phyloP scores from a whole-genome alignment of 2,888 invertebrate species.

The Unio delphinus region DNA sequence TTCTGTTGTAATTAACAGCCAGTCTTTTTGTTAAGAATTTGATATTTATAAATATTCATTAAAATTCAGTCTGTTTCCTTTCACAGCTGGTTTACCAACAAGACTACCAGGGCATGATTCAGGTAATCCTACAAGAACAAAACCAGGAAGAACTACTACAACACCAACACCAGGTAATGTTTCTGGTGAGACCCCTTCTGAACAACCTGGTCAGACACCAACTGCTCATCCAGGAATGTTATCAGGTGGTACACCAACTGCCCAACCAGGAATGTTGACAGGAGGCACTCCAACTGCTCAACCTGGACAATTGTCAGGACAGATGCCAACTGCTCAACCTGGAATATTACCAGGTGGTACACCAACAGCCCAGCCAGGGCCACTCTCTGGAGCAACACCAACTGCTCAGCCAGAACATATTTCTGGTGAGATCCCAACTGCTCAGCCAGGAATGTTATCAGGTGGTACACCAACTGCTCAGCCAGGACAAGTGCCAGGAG shows the following conservation, averaged over 20 bases:
- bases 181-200: slow-evolving; percentile 22
- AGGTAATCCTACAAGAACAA: slow-evolving; percentile 23
- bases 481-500: slow-evolving; percentile 6
- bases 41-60: not conserved
- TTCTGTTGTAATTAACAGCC: too few species aligned
- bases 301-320: slow-evolving; percentile 12
- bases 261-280: slow-evolving; percentile 15
- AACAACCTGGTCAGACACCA: slow-evolving; percentile 20
- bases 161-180: slow-evolving; percentile 21
- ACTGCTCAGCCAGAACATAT: slow-evolving; percentile 11
- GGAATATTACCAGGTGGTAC: slow-evolving; percentile 7
- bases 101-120: slow-evolving; percentile 15
- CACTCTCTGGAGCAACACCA: slow-evolving; percentile 16
- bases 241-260: slow-evolving; percentile 25
- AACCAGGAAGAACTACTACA: slow-evolving; percentile 25
- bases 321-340: slow-evolving; percentile 27
- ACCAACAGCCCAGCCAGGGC: slow-evolving; percentile 9
- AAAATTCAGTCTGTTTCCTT: slow-evolving; percentile 3
- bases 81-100: slow-evolving; percentile 20
- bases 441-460: slow-evolving; percentile 15
- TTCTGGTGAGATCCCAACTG: slow-evolving; percentile 21
- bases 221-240: slow-evolving; percentile 15
- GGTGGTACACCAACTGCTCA: slow-evolving; percentile 10
- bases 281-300: slow-evolving; percentile 31
- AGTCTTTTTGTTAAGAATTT: not conserved